Evolutionary conservation across 2,888 invertebrate species (phyloP).

Genomic region (Biston betularia): DNA sequence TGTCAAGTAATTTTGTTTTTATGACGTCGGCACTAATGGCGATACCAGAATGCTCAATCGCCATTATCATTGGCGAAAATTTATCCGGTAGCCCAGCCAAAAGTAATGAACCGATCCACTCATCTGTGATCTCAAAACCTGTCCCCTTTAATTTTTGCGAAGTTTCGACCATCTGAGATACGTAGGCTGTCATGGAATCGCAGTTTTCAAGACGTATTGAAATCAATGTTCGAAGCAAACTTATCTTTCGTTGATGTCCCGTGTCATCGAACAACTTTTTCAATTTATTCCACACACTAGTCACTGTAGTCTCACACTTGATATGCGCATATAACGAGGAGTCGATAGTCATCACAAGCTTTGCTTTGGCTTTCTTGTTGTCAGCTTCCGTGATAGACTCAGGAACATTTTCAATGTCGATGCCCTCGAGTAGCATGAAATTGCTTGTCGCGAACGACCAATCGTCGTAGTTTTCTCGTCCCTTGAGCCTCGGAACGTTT

Average conservation of each 20-base stretch:
- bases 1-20: slow-evolving; percentile 9
- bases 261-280: slow-evolving; percentile 15
- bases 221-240: slow-evolving; percentile 11
- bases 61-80: too few species aligned
- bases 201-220: slow-evolving; percentile 17
- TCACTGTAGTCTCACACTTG: too few species aligned
- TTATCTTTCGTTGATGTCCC: slow-evolving; percentile 10
- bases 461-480: too few species aligned
- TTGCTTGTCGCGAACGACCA: too few species aligned
- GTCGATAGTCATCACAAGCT: slow-evolving; percentile 17
- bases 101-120: too few species aligned
- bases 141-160: slow-evolving; percentile 6
- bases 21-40: slow-evolving; percentile 3
- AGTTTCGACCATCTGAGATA: too few species aligned
- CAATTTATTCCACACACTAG: slow-evolving; percentile 15
- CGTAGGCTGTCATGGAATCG: slow-evolving; percentile 16
- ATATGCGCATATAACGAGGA: slow-evolving; percentile 14
- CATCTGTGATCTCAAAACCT: too few species aligned
- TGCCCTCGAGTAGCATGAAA: too few species aligned
- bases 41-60: slow-evolving; percentile 4
- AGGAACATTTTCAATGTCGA: too few species aligned
- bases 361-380: slow-evolving; percentile 6
- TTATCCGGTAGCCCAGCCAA: too few species aligned
- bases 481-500: too few species aligned
- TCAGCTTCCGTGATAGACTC: not conserved